These are phyloP conservation scores for Halcyon leucocephala DNA, from an alignment of 2,797 vertebrate species.

Conservation along the genomic window DNA sequence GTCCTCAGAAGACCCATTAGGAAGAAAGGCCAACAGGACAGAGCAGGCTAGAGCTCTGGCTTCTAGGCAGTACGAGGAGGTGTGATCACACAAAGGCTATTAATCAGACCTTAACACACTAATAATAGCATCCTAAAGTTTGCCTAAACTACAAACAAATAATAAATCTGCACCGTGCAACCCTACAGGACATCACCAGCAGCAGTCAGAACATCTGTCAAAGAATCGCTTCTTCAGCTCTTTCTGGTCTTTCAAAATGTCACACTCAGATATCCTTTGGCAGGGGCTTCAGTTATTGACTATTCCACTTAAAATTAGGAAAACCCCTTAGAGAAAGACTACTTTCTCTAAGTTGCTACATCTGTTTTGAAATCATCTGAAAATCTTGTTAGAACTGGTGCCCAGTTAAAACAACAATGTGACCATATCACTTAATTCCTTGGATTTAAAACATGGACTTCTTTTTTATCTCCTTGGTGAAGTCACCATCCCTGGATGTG, in stretches of 20 bases:
- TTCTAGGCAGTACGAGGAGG: not conserved
- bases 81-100: not conserved
- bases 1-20: not conserved
- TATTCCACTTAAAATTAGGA: not conserved
- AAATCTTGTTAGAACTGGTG: not conserved
- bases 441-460: not conserved
- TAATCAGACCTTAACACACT: not conserved
- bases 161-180: not conserved
- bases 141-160: not conserved
- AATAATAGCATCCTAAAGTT: not conserved
- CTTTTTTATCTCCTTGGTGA: not conserved
- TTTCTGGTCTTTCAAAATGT: not conserved
- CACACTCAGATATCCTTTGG: not conserved
- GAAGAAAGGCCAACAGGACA: not conserved
- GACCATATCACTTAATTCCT: not conserved
- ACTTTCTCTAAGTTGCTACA: not conserved
- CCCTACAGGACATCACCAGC: not conserved
- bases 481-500: too few species aligned
- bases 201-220: not conserved
- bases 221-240: not conserved
- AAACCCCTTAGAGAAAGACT: not conserved
- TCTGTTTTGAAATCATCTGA: not conserved
- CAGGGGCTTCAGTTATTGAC: not conserved
- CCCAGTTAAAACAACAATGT: not conserved
- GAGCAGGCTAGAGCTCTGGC: not conserved